Percentiles rank a stretch among this genome's conserved stretches.
phyloP scores from a whole-genome alignment of 1,140 invertebrate species.

The Pollicipes pollicipes region DNA sequence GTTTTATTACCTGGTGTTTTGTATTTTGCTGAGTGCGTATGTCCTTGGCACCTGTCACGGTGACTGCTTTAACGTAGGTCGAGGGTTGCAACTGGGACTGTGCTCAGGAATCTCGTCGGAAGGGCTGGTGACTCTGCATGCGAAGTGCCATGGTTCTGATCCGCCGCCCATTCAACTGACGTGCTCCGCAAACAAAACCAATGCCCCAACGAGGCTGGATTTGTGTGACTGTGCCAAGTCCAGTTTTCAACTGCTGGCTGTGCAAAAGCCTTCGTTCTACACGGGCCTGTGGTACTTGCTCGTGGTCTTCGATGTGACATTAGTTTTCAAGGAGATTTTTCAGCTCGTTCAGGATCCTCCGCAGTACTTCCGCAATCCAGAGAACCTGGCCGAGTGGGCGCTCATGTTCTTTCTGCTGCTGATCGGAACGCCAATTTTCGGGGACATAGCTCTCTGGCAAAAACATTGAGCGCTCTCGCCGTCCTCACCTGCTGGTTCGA shows the following conservation, averaged over 20 bases:
- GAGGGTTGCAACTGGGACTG: background rate
- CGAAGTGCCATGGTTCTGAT: too few species aligned
- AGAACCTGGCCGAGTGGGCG: slow-evolving; percentile 69
- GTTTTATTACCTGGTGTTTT: slow-evolving; percentile 58
- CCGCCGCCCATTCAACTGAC: too few species aligned
- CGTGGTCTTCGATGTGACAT: slow-evolving; percentile 44
- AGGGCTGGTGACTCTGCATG: too few species aligned
- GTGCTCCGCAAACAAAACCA: too few species aligned
- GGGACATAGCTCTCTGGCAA: slow-evolving; percentile 47
- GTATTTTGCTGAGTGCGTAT: slow-evolving; percentile 33
- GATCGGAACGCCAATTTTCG: slow-evolving; percentile 26
- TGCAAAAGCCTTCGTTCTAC: background rate
- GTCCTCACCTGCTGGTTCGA: slow-evolving; percentile 69
- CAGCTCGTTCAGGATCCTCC: slow-evolving; percentile 52
- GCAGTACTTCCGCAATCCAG: slow-evolving; percentile 58
- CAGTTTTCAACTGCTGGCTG: background rate
- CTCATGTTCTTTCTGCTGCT: slow-evolving; percentile 61
- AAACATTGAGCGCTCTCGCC: slow-evolving; percentile 64
- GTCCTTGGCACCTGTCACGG: background rate
- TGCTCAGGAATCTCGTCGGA: too few species aligned
- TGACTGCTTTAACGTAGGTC: background rate
- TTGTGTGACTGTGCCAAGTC: background rate
- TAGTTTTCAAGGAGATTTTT: slow-evolving; percentile 53
- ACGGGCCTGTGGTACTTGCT: slow-evolving; percentile 30
- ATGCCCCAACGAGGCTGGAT: too few species aligned